A percentile compares a stretch with the other conserved stretches of the same genome.
Conservation (phyloP, 2,113 vertebrate species). For the Oxyura jamaicensis region DNA sequence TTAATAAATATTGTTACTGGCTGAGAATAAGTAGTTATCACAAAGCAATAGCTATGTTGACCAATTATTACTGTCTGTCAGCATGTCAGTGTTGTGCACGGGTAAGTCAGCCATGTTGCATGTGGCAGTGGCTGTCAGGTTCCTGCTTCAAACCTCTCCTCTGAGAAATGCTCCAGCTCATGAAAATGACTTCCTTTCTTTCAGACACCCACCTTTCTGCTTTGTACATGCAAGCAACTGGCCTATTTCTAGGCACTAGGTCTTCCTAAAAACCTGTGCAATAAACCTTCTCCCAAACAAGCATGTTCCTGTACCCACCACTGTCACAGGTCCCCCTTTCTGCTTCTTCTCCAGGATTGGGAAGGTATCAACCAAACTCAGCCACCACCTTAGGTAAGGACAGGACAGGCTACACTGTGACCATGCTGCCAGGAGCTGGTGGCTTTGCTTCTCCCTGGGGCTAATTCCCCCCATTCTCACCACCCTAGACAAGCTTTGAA, state of each 20-base stretch:
- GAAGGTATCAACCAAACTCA: background rate
- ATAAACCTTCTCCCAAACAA: background rate
- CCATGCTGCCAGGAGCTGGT: background rate
- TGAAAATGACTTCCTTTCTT: background rate
- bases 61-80: background rate
- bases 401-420: background rate
- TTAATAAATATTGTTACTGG: background rate
- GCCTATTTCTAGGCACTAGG: background rate
- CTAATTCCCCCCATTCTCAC: background rate
- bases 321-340: background rate
- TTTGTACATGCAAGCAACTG: background rate
- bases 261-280: background rate
- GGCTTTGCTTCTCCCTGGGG: background rate
- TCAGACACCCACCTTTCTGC: background rate
- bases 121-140: background rate
- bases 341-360: background rate
- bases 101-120: background rate
- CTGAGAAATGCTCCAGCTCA: rapidly evolving
- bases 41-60: background rate
- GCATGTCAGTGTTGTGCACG: background rate
- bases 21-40: background rate
- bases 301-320: background rate
- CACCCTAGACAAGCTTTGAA: background rate
- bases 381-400: background rate
- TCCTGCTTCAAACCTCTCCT: background rate